Evolutionary conservation across 2,888 invertebrate genomes (phyloP), one percentile per base, ranked within the genome.

Genomic region (Spicauda simplicius): DNA sequence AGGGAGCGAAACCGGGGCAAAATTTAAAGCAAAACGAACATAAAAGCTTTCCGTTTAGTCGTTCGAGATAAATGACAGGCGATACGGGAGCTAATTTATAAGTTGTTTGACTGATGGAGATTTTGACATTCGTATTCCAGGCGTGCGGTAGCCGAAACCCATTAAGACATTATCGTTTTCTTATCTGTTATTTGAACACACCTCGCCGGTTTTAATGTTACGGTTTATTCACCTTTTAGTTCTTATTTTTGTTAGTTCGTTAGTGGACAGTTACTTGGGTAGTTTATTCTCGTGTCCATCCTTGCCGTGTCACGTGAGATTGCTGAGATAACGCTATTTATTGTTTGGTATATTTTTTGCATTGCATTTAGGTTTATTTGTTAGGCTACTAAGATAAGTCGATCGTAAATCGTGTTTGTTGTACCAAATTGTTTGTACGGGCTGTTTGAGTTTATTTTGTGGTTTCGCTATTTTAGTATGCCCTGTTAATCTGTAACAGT

Each of bases 161-260:
- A 83, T 85, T 85, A 77, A 78, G 81, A 81, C 82, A 75, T 80
- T 86, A 82, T 83, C 83, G 69, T 74, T 67, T 69, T 77, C 72
- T 78, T 81, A 82, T 80, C 81, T 78, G 66, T 71, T 75, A 78
- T 78, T 77, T 72, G 74, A 77, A 75, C 77, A 78, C 80, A 78
- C 76, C 74, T 77, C 75, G 71, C 74, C 71, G 75, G 73, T 74
- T 74, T 78, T 74, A 77, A 78, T 71, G 73, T 71, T 74, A 74
- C 74, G 71, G 70, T 72, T 71, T 68, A 74, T 71, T 71, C 68
- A 66, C 61, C 72, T 73, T 70, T 68, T 55, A 45, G 57, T 65
- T 69, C 18, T 68, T 68, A 56, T 62, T 61, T 55, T 60, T 53
- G 57, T 57, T 50, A 50, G 56, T 66, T 61, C 55, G 41, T 60